Conservation (phyloP, 2,113 vertebrate species). For the Anolis carolinensis region DNA sequence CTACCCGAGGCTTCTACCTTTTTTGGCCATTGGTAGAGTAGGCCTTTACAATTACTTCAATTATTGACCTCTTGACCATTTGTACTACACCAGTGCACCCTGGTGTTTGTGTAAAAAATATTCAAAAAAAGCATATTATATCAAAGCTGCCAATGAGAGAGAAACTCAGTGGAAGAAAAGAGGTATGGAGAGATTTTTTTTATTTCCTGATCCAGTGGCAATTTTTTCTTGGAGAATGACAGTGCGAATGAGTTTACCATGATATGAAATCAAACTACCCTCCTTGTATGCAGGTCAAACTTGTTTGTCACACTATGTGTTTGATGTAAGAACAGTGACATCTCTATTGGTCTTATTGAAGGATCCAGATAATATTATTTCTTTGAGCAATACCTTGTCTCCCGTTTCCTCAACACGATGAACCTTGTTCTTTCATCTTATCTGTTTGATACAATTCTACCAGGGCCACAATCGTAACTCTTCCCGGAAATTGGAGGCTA, state of each 20-base stretch:
- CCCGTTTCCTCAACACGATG: neutral
- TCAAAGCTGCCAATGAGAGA: neutral
- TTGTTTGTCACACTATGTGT: neutral
- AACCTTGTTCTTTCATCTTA: neutral
- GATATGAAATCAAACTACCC: neutral
- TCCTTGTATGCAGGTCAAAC: neutral
- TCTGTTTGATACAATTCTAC: neutral
- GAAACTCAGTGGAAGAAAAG: neutral
- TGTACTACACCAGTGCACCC: neutral
- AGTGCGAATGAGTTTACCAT: neutral
- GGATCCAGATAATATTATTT: neutral
- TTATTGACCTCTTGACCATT: neutral
- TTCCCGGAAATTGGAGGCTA: conserved; percentile 14
- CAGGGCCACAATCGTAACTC: neutral
- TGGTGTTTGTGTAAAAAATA: neutral
- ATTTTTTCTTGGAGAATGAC: neutral
- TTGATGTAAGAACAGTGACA: neutral
- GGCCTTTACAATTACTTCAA: neutral
- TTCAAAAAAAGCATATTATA: neutral
- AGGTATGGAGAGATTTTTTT: neutral
- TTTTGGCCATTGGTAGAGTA: neutral
- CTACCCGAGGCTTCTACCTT: no score
- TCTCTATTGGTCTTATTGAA: neutral
- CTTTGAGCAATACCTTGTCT: neutral
- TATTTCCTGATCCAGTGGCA: neutral